Evolutionary conservation across 1,140 invertebrate genomes (phyloP), one percentile per base, ranked within the genome.

Genomic region (Caerostris extrusa): DNA sequence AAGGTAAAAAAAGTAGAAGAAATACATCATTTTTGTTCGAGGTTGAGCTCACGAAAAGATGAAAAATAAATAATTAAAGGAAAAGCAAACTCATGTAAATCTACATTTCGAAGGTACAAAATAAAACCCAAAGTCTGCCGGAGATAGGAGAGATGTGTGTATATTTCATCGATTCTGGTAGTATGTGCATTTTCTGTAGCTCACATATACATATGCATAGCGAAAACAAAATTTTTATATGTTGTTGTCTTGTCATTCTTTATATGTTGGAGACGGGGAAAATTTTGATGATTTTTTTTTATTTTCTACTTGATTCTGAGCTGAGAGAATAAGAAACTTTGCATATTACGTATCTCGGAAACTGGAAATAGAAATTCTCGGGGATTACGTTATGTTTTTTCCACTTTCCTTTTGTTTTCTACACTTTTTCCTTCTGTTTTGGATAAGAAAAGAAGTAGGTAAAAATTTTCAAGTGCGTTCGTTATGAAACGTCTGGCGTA

Each of bases 11-110:
- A 14, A 5, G 19, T n/a, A 5, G 56, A 64, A 64, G 17, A n/a
- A 71, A 71, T 90, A 90, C 67, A 58, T 90, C 88, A 71, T 90
- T 90, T 90, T 71, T 71, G 53, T 71, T 64, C 57, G 10, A 71
- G n/a, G 19, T 14, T 71, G 69, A 34, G 19, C 69, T 71, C 69
- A 71, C 7, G 17, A 69, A 90, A 50, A 58, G 12, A 50, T 88
- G 50, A 50, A n/a, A 34, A 87, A 56, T n/a, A n/a, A n/a, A n/a
- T n/a, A n/a, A n/a, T n/a, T n/a, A 69, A 71, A 57, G 17, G 61
- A 57, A 90, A 90, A 88, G 60, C n/a, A 87, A 60, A 71, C 67
- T 90, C 88, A 90, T 64, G 64, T 90, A 71, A 90, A 90, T 90
- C 88, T 71, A 71, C 53, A n/a, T n/a, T n/a, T n/a, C 71, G 55